Conservation (phyloP, 1,140 invertebrate species). For the Anadara kagoshimensis region DNA sequence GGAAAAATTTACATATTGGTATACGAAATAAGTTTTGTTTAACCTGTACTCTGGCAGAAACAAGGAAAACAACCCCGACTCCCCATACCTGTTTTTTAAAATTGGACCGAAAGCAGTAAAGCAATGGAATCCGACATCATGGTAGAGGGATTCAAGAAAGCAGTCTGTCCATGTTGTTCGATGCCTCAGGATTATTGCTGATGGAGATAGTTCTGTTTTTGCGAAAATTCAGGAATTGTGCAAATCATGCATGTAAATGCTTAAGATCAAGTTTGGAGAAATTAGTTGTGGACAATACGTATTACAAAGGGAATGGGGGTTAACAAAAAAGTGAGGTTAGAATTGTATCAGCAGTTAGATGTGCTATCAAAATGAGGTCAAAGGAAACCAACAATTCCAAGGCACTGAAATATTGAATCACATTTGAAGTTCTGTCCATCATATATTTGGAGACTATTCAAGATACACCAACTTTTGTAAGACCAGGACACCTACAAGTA, state of each 20-base stretch:
- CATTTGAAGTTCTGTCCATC: conserved; percentile 25
- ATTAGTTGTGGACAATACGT: conserved; percentile 26
- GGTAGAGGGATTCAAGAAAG: too few relatives aligned
- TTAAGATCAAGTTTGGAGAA: conserved; percentile 57
- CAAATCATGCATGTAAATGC: conserved; percentile 67
- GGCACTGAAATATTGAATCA: conserved; percentile 17
- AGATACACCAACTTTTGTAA: conserved; percentile 31
- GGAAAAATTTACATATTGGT: too few relatives aligned
- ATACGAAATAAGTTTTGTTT: too few relatives aligned
- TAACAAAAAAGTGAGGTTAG: conserved; percentile 2
- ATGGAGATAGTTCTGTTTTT: too few relatives aligned
- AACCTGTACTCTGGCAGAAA: too few relatives aligned
- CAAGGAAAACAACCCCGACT: too few relatives aligned
- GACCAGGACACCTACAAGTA: background rate
- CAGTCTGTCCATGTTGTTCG: too few relatives aligned
- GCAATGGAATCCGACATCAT: too few relatives aligned
- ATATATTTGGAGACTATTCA: conserved; percentile 34
- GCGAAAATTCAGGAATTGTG: too few relatives aligned
- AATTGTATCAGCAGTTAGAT: conserved; percentile 44
- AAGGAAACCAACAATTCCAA: conserved; percentile 14
- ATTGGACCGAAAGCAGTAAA: too few relatives aligned
- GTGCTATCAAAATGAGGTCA: conserved; percentile 40
- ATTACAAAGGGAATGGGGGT: conserved; percentile 37
- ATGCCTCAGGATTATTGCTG: too few relatives aligned
- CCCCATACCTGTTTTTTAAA: too few relatives aligned